phyloP scores from a whole-genome alignment of 2,888 invertebrate genomes.

The Papilio protenor region DNA sequence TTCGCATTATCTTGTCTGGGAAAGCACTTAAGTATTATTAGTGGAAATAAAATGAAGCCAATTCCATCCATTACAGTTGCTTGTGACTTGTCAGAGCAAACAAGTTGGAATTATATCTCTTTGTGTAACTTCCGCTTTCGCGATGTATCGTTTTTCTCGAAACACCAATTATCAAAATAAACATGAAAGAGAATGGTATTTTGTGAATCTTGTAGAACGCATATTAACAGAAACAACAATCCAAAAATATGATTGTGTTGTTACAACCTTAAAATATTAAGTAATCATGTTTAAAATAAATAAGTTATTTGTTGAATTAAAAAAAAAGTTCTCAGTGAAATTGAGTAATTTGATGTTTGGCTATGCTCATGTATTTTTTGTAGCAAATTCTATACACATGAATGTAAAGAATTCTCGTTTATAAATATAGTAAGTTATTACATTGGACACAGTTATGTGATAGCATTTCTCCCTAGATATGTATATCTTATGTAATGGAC shows the following conservation, averaged over 20 bases:
- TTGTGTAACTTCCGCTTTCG: constrained; percentile 12
- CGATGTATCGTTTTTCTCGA: constrained; percentile 5
- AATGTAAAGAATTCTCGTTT: no score
- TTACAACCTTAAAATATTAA: not conserved
- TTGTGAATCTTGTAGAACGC: not conserved
- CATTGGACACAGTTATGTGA: no score
- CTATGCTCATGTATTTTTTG: no score
- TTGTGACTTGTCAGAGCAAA: constrained; percentile 13
- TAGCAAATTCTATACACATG: no score
- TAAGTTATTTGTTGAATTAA: no score
- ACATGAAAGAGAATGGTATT: not conserved
- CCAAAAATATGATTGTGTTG: not conserved
- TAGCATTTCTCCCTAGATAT: not conserved
- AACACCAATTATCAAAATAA: constrained; percentile 5
- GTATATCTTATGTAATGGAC: not conserved
- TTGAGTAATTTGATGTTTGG: no score
- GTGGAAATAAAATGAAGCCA: not conserved
- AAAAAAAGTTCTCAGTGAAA: no score
- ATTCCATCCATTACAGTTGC: constrained; percentile 14
- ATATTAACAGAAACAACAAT: not conserved
- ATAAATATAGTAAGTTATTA: no score
- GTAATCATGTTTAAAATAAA: no score
- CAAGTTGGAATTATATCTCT: constrained; percentile 15
- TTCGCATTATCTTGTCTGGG: not conserved
- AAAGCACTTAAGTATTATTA: constrained; percentile 11